Evolutionary conservation across 2,797 vertebrate species (phyloP).

Genomic region (Lindbergichthys nudifrons): DNA sequence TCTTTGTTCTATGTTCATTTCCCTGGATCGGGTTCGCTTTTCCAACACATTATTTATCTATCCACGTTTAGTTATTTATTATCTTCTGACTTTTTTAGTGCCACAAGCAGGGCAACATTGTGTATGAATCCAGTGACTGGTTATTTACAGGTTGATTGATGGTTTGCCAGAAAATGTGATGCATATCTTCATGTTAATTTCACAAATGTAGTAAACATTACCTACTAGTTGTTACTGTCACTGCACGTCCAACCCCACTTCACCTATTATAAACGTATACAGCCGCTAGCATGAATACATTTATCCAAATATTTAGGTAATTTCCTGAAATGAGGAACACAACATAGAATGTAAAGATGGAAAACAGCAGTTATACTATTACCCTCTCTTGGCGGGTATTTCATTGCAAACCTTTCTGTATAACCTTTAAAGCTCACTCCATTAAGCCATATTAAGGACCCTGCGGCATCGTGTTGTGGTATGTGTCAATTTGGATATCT

Average conservation of each 20-base stretch:
- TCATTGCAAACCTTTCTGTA: conserved; percentile 14
- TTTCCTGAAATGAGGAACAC: conserved; percentile 15
- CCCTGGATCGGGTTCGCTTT: neutral
- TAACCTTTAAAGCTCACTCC: conserved; percentile 8
- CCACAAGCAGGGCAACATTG: neutral
- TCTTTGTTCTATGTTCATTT: neutral
- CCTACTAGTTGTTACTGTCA: neutral
- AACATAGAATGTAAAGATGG: conserved; percentile 5
- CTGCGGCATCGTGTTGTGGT: neutral
- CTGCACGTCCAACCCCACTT: neutral
- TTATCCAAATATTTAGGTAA: neutral
- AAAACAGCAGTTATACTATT: too few relatives aligned
- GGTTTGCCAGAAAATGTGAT: neutral
- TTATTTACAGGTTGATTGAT: neutral
- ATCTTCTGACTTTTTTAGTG: neutral
- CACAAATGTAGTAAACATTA: neutral
- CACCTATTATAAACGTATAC: neutral
- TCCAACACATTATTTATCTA: too few relatives aligned
- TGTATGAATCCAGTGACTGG: neutral
- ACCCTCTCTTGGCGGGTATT: neutral
- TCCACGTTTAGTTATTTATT: neutral
- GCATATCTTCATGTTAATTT: neutral
- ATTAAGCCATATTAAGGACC: conserved; percentile 6
- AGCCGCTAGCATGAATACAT: neutral
- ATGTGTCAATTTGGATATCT: neutral